Percentiles rank a stretch among this genome's conserved stretches.
These are phyloP conservation scores for Ophioninae sp. DNA, from an alignment of 2,888 invertebrate genomes.

Conservation along the genomic window DNA sequence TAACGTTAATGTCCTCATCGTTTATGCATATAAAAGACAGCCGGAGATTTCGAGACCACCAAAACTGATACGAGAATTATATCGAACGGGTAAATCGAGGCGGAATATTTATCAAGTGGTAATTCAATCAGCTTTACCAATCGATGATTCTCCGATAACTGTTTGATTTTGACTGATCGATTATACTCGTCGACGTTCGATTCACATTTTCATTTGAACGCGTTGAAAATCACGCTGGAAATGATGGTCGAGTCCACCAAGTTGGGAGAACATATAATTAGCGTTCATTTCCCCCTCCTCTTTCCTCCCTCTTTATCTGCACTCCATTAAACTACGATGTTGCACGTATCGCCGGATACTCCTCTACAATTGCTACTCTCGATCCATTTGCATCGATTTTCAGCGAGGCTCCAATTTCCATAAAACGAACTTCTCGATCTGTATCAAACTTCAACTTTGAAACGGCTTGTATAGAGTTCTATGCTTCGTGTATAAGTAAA, in stretches of 20 bases:
- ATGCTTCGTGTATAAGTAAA: background rate
- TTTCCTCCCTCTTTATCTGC: background rate
- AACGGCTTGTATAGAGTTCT: too few relatives aligned
- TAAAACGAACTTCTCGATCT: conserved; percentile 31
- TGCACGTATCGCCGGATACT: conserved; percentile 52
- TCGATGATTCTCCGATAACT: conserved; percentile 63
- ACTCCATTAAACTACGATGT: conserved; percentile 51
- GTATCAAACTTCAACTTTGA: background rate
- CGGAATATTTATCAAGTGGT: conserved; percentile 21
- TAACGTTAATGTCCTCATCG: conserved; percentile 55
- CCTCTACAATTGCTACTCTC: conserved; percentile 25
- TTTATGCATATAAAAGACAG: conserved; percentile 33
- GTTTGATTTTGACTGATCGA: conserved; percentile 22
- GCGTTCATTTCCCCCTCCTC: conserved; percentile 28
- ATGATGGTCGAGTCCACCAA: background rate
- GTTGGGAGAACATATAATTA: conserved; percentile 41
- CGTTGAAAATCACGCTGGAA: conserved; percentile 23
- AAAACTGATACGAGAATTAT: background rate
- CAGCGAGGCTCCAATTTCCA: conserved; percentile 52
- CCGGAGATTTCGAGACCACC: conserved; percentile 2
- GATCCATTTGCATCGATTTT: conserved; percentile 40
- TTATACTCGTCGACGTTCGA: too few relatives aligned
- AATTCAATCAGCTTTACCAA: conserved; percentile 61
- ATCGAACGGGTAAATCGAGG: background rate
- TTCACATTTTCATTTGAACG: conserved; percentile 17